Conservation (phyloP, 1,140 invertebrate species). For the Nylanderia fulva region DNA sequence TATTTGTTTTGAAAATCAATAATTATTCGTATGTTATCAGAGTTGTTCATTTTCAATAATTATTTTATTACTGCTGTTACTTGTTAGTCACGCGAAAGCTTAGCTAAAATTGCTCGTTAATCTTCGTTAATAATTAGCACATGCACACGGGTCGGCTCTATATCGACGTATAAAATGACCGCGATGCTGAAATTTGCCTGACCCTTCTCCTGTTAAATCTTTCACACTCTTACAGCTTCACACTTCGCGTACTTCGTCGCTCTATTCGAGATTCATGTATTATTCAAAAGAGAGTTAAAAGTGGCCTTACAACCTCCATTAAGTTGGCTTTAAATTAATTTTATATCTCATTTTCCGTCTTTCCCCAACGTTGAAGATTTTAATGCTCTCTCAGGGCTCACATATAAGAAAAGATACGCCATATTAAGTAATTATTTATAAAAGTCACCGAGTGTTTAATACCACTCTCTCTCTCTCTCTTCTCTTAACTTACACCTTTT, state of each 20-base stretch:
- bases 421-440: constrained; percentile 34
- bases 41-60: too few relatives aligned
- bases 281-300: constrained; percentile 51
- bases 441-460: constrained; percentile 2
- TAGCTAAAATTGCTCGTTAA: background rate
- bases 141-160: too few relatives aligned
- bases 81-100: background rate
- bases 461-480: background rate
- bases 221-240: constrained; percentile 21
- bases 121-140: background rate
- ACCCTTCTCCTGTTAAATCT: constrained; percentile 36
- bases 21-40: too few relatives aligned
- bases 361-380: background rate
- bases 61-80: background rate
- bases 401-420: background rate
- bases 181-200: constrained; percentile 21
- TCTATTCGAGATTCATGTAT: constrained; percentile 54
- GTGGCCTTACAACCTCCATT: constrained; percentile 28
- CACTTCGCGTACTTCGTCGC: constrained; percentile 44
- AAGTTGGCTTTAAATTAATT: constrained; percentile 57
- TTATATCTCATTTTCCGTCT: constrained; percentile 48
- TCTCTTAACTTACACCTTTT: background rate
- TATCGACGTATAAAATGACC: too few relatives aligned
- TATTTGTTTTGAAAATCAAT: background rate
- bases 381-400: constrained; percentile 9